phyloP scores from a whole-genome alignment of 2,113 vertebrate species.

The Macaca nemestrina region DNA sequence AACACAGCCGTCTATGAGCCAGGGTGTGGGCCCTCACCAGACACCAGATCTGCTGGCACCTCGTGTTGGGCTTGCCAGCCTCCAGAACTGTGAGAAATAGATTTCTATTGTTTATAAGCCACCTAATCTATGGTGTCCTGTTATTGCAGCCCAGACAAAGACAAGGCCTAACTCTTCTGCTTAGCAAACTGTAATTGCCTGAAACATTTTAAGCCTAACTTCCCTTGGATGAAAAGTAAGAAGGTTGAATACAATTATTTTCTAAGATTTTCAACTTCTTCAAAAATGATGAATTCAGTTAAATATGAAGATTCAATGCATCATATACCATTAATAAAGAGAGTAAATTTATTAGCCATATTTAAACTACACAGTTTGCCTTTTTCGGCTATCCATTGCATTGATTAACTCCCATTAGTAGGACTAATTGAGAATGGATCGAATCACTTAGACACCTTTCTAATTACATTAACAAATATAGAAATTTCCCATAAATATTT shows the following conservation, averaged over 20 bases:
- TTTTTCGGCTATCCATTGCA: background rate
- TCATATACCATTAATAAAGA: background rate
- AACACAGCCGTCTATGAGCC: background rate
- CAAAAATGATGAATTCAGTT: background rate
- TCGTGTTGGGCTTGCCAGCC: background rate
- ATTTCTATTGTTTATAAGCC: background rate
- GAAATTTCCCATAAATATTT: conserved; percentile 27
- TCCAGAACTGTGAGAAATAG: background rate
- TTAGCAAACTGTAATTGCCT: background rate
- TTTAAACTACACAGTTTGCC: background rate
- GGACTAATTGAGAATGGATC: conserved; percentile 29
- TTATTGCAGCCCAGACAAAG: background rate
- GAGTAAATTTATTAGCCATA: background rate
- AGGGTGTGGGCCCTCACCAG: background rate
- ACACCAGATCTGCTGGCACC: background rate
- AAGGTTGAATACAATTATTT: background rate
- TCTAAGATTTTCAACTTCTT: background rate
- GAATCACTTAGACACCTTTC: background rate
- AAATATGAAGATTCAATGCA: background rate
- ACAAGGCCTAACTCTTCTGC: background rate
- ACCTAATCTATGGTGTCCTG: background rate
- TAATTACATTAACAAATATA: conserved; percentile 43
- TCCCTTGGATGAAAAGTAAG: background rate
- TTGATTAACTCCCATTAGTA: background rate
- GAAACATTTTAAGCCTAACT: background rate